Evolutionary conservation across 2,797 vertebrate species (phyloP), one percentile per base, ranked within the genome.

Genomic region (Mionectes olivaceus): DNA sequence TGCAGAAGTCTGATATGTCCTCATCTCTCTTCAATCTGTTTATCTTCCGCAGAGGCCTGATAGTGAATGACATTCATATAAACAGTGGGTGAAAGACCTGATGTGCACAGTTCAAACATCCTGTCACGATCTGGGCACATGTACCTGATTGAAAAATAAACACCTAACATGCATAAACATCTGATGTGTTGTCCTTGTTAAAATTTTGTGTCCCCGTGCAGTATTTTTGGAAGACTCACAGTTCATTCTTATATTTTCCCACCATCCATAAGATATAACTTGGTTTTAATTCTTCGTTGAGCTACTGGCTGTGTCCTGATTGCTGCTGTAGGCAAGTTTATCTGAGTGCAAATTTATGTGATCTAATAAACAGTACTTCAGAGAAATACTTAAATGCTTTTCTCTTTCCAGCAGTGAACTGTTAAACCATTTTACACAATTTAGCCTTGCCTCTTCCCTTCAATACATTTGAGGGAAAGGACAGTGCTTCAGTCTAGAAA

Each of bases 1-100:
- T 86, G 87, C 73, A 89, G n/a, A 86, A 37, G 85, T 95, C 84
- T 97, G 97, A 97, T 97, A 97, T 88, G 79, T 94, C 87, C 77
- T 95, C 95, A 88, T 97, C 97, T 97, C 96, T 96, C 96, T 95
- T 91, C 95, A 87, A 71, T 93, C 95, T 93, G 89, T 97, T 98
- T 97, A 70, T 96, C 94, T 96, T 96, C 96, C 19, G 5, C 76
- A 82, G 74, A 64, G 76, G 61, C 70, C 95, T 78, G 96, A 89
- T 93, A 90, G 71, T 96, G 96, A 97, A 71, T 96, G 96, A 95
- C 95, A 75, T 74, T 95, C 88, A 53, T 77, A 92, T 97, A 97
- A 97, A 95, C 97, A 97, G 89, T 73, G 91, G 69, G 77, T 74
- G 56, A 43, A 69, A 94, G 95, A 91, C 94, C 82, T 94, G 94